Conservation (phyloP, 92 coral and sea anemone genomes). For the Siderastrea radians region DNA sequence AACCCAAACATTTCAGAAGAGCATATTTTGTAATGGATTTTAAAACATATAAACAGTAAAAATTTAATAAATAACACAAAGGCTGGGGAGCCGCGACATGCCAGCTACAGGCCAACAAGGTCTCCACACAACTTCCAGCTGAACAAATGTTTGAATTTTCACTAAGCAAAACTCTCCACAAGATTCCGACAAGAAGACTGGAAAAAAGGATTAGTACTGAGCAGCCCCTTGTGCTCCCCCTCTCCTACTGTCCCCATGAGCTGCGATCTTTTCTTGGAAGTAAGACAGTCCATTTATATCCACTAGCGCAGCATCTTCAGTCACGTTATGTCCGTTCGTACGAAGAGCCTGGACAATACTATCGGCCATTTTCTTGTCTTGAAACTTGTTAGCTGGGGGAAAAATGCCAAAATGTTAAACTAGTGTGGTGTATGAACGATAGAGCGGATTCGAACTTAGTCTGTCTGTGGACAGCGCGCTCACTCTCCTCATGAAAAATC, state of each 20-base stretch:
- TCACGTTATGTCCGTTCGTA: conserved; percentile 74
- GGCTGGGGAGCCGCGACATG: too few relatives aligned
- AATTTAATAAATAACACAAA: too few relatives aligned
- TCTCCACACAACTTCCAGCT: not conserved
- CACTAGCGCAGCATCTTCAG: conserved; percentile 21
- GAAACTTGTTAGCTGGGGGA: conserved; percentile 66
- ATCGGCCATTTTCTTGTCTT: conserved; percentile 1
- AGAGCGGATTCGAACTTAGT: not conserved
- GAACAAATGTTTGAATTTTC: not conserved
- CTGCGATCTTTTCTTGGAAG: conserved; percentile 71
- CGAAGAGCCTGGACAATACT: conserved; percentile 6
- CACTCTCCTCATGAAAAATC: too few relatives aligned
- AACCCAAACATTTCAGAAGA: too few relatives aligned
- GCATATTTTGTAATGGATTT: too few relatives aligned
- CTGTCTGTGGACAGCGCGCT: too few relatives aligned
- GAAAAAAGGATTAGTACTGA: conserved; percentile 43
- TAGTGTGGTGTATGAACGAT: not conserved
- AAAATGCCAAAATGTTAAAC: not conserved
- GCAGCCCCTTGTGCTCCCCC: conserved; percentile 79
- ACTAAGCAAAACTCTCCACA: too few relatives aligned
- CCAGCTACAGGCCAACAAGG: too few relatives aligned
- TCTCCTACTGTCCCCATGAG: conserved; percentile 90
- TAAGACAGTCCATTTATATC: conserved; percentile 87
- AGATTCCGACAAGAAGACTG: not conserved
- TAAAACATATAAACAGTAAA: too few relatives aligned